Base-by-base conservation (phyloP, 1,140 invertebrate species). In the Tetramorium parvispinum region DNA sequence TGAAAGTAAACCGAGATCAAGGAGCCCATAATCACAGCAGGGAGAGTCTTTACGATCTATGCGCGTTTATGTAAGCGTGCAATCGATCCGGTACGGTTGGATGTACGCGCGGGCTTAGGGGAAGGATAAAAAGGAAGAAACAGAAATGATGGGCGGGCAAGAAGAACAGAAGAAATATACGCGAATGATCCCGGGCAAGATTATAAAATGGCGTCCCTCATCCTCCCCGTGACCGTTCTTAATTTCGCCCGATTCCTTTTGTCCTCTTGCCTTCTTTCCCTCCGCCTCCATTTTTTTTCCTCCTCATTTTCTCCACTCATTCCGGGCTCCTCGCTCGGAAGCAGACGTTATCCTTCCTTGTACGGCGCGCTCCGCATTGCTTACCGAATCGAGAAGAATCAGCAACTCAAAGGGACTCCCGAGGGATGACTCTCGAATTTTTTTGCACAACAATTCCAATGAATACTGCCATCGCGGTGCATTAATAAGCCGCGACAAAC, bases 141-240 rank as follows among this genome's bases (percentile, higher is more conserved):
- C 78, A 81, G 10, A 85, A 88, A 85, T 85, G 73, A 68, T 21
- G 76, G 88, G 82, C 63, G 85, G 87, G 85, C 75, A 70, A 81
- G 88, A 51, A 27, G 85, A 78, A 32, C 55, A 77, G 70, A 85
- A 85, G 83, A 83, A 81, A 91, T 91, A 87, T 90, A 83, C 81
- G 73, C 88, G 88, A 89, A 87, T 89, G 89, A 90, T 90, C 89
- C 51, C 86, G 81, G 82, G 83, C 88, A 90, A 92, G 85, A 91
- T 92, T 92, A 92, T 92, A 92, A 92, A 91, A 92, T 92, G 91
- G 91, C 88, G 87, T 85, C 79, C 57, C 90, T 86, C 91, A 87
- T 85, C 88, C 89, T 85, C 88, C 89, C 76, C 68, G 76, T 88
- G 86, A 77, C 76, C 70, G 87, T 89, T 88, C 87, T 91, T 89